Base-by-base conservation (phyloP, 2,888 invertebrate genomes). In the Hypomecis atomaria region DNA sequence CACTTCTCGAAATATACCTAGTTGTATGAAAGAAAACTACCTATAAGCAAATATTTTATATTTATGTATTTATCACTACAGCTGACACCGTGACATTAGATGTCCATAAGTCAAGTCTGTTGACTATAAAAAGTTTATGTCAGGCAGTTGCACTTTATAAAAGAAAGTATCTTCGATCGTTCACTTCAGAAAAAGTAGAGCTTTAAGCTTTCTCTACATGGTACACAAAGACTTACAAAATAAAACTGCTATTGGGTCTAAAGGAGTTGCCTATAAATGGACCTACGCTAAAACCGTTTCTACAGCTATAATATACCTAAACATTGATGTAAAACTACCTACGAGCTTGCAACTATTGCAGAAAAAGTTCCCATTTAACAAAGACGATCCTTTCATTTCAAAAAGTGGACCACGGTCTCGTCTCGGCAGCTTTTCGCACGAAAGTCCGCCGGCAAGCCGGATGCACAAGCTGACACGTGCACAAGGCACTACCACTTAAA, bases 371-470 rank as follows among this genome's bases (percentile, higher is more conserved):
- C 10, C 11, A 23, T 45, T 23, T 3, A 45, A 59, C 53, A 53
- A 37, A 60, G 47, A 33, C 34, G 50, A 8, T 53, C 55, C 61
- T 62, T 62, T 62, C 62, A 56, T 62, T 56, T 52, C 52, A 38
- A 61, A 56, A 62, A 47, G 45, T 45, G 53, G 67, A 55, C 49
- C 58, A 56, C 49, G 42, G 44, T 61, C 60, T 59, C 62, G n/a
- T 36, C 52, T 50, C 3, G 11, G 8, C 59, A 60, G 55, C 62
- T 57, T 67, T 65, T 58, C 54, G 48, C 58, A 59, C 56, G 72
- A 72, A 74, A 72, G 74, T 67, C 70, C 63, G 62, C 60, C 62
- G 44, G 57, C 63, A 9, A 67, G 61, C 66, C 74, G 72, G 72
- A 71, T 71, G 70, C 70, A 56, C 10, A 56, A 37, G 49, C 66